phyloP scores from a whole-genome alignment of 2,888 invertebrate species.

The Alloplasta piceator region DNA sequence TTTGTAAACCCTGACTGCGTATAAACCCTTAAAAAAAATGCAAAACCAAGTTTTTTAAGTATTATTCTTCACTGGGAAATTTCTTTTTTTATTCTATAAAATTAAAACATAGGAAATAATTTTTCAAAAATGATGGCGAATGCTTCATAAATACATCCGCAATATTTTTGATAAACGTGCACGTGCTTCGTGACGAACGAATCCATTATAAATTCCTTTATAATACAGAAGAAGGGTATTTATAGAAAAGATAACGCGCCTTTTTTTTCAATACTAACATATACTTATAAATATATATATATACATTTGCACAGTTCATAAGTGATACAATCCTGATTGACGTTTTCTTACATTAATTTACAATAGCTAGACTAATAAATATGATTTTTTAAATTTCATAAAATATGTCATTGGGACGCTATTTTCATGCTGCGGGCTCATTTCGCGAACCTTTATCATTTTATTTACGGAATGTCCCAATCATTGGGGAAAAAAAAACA shows the following conservation, averaged over 20 bases:
- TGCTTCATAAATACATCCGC: no score
- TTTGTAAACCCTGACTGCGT: no score
- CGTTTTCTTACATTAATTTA: constrained; percentile 15
- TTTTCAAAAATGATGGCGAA: no score
- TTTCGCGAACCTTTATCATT: no score
- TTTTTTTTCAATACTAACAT: neutral
- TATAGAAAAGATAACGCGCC: neutral
- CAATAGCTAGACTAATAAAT: constrained; percentile 3
- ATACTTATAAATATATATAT: neutral
- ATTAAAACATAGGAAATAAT: no score
- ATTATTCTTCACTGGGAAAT: no score
- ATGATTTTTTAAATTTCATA: neutral
- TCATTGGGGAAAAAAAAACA: no score
- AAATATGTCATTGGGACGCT: neutral
- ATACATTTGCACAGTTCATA: constrained; percentile 1
- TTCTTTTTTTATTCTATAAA: no score
- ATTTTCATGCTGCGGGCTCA: no score
- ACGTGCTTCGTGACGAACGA: neutral
- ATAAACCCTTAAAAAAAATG: no score
- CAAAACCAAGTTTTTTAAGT: no score
- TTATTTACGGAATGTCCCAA: no score
- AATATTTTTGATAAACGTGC: neutral
- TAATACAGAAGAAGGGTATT: neutral
- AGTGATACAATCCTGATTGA: constrained; percentile 27
- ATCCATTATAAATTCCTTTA: neutral